Conservation (phyloP, 2,888 invertebrate genomes). For the Lepetodrilus schrolli region DNA sequence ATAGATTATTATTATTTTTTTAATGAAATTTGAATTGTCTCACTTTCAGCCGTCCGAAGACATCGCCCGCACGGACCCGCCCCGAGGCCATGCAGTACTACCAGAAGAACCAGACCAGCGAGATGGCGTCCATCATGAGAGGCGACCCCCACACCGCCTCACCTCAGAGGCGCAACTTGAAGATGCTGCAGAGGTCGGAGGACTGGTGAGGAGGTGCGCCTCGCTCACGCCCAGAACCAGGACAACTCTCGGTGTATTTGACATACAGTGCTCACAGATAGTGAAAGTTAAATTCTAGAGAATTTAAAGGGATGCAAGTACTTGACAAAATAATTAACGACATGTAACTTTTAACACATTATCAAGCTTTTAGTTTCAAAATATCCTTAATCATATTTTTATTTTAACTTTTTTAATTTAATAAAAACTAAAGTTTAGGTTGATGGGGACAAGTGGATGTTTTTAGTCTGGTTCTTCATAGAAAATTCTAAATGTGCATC, state of each 20-base stretch:
- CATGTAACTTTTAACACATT: too few relatives aligned
- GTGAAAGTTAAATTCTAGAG: too few relatives aligned
- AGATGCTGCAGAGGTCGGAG: conserved; percentile 57
- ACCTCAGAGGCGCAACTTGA: conserved; percentile 35
- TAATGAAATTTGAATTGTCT: not conserved
- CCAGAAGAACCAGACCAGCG: conserved; percentile 58
- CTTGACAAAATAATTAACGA: too few relatives aligned
- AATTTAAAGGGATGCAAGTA: too few relatives aligned
- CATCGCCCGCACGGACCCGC: conserved; percentile 56
- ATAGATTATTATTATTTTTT: not conserved
- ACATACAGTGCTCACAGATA: not conserved
- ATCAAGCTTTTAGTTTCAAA: too few relatives aligned
- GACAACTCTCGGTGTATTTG: not conserved
- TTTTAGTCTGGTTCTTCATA: too few relatives aligned
- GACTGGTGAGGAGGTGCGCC: conserved; percentile 46
- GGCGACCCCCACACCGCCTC: conserved; percentile 44
- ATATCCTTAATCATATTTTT: too few relatives aligned
- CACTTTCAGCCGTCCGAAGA: conserved; percentile 50
- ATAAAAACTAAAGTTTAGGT: too few relatives aligned
- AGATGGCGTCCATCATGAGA: conserved; percentile 66
- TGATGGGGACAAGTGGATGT: too few relatives aligned
- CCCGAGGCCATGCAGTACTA: conserved; percentile 59
- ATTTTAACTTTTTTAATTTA: too few relatives aligned
- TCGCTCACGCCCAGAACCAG: not conserved
- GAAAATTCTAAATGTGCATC: too few relatives aligned